These are phyloP conservation scores for Epinephelus awoara DNA, from an alignment of 2,797 vertebrate species.

Conservation along the genomic window DNA sequence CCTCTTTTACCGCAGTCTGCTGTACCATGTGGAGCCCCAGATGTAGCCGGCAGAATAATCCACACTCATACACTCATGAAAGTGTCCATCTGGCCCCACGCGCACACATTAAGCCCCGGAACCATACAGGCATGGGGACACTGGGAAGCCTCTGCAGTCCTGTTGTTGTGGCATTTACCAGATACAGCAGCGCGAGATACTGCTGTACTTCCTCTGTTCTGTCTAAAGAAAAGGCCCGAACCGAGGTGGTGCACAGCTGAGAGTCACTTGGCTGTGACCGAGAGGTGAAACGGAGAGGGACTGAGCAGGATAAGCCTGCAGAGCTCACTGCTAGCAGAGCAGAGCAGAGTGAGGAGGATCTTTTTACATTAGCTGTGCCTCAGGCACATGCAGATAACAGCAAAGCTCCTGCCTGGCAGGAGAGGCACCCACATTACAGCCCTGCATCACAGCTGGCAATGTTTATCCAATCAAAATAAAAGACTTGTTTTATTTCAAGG, in stretches of 20 bases:
- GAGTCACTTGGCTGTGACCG: slow-evolving; percentile 69
- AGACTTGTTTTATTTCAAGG: slow-evolving; percentile 45
- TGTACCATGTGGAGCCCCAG: slow-evolving; percentile 95
- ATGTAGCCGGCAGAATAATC: slow-evolving; percentile 97
- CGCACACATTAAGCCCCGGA: slow-evolving; percentile 88
- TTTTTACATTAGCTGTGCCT: slow-evolving; percentile 67
- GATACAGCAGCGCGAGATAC: slow-evolving; percentile 69
- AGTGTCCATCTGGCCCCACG: slow-evolving; percentile 94
- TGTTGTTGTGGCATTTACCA: slow-evolving; percentile 89
- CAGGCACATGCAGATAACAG: slow-evolving; percentile 69
- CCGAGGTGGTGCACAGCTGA: slow-evolving; percentile 46
- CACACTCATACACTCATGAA: slow-evolving; percentile 91
- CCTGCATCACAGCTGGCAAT: slow-evolving; percentile 66
- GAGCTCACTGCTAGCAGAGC: slow-evolving; percentile 59
- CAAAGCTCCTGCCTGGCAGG: slow-evolving; percentile 62
- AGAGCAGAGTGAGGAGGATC: slow-evolving; percentile 62
- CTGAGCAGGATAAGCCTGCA: slow-evolving; percentile 55
- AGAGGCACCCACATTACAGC: slow-evolving; percentile 54
- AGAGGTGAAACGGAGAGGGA: slow-evolving; percentile 61
- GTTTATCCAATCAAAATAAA: slow-evolving; percentile 71
- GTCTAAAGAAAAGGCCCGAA: slow-evolving; percentile 38
- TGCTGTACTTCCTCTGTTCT: slow-evolving; percentile 39
- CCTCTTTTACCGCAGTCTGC: slow-evolving; percentile 89
- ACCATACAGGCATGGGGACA: slow-evolving; percentile 75
- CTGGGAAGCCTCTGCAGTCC: slow-evolving; percentile 65